Evolutionary conservation across 2,797 vertebrate species (phyloP), one percentile per base, ranked within the genome.

Genomic region (Chromis chromis): DNA sequence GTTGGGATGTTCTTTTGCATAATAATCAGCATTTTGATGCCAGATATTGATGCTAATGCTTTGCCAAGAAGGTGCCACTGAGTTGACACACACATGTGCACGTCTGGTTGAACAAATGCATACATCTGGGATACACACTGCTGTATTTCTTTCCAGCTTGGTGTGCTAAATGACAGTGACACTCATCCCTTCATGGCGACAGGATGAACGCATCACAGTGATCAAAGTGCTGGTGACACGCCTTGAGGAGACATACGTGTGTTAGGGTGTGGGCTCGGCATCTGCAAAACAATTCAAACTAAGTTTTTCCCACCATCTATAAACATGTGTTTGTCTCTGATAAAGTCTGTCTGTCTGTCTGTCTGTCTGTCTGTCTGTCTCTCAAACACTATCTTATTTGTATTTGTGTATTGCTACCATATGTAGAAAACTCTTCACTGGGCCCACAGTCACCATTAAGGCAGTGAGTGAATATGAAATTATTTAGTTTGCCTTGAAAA

Each of bases 121-220:
- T 46, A 71, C 60, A 62, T 70, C 19, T 76, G 55, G 48, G 65
- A 69, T 53, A 39, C 48, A 67, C 44, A 6, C 50, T n/a, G 73
- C 50, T 63, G 60, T 24, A 62, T 61, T 55, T 67, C 55, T 75
- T 69, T 68, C 63, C 54, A 21, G 68, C 52, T 58, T n/a, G 84
- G 84, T 90, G 89, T 89, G 82, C 85, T 85, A 91, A 93, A 92
- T 91, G 91, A 86, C 82, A 83, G 49, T 92, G 91, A 93, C 91
- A 91, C 68, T 92, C 88, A 92, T 93, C 91, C 83, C 82, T 81
- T 83, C 78, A 22, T 67, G 54, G 70, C 78, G 76, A 90, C 83
- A 76, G 86, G 78, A 85, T 81, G 81, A 89, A 75, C 75, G 46
- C 85, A 84, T 84, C 67, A 54, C 27, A 0, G 1, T 78, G 89